phyloP scores from a whole-genome alignment of 2,113 vertebrate genomes.

The Isichthys henryi region DNA sequence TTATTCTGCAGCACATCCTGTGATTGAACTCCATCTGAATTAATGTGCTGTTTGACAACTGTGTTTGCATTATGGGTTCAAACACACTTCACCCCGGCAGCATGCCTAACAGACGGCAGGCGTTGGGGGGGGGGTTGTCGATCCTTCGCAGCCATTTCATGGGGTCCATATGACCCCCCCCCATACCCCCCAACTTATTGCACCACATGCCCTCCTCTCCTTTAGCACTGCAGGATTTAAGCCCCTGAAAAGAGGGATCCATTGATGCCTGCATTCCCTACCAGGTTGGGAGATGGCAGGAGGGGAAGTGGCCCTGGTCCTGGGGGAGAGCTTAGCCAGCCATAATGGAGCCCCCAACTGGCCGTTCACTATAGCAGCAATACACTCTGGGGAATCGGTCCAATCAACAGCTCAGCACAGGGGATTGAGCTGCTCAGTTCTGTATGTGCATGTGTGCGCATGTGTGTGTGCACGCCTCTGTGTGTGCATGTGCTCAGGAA shows the following conservation, averaged over 20 bases:
- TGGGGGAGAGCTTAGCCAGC: slow-evolving; percentile 27
- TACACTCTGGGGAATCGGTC: slow-evolving; percentile 34
- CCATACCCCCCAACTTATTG: slow-evolving; percentile 17
- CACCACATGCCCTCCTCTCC: slow-evolving; percentile 11
- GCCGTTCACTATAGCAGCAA: slow-evolving; percentile 16
- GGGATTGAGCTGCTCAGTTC: slow-evolving; percentile 2
- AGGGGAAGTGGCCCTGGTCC: slow-evolving; percentile 31
- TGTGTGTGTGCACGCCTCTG: slow-evolving; percentile 7
- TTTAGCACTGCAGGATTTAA: slow-evolving; percentile 5
- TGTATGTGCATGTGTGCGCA: neutral
- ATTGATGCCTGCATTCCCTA: neutral
- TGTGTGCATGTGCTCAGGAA: slow-evolving; percentile 20
- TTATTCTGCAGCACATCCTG: neutral
- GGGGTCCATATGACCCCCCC: slow-evolving; percentile 30
- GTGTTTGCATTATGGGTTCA: slow-evolving; percentile 5
- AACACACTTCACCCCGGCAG: slow-evolving; percentile 16
- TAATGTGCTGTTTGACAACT: slow-evolving; percentile 16
- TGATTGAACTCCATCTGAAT: slow-evolving; percentile 5
- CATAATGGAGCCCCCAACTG: slow-evolving; percentile 31
- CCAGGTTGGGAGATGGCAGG: slow-evolving; percentile 11
- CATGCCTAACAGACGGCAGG: slow-evolving; percentile 36
- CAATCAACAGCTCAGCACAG: slow-evolving; percentile 39
- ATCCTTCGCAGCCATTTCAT: slow-evolving; percentile 35
- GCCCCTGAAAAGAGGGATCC: neutral
- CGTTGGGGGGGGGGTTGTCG: slow-evolving; percentile 33